Evolutionary conservation across 1,140 invertebrate species (phyloP), one percentile per base, ranked within the genome.

Genomic region (Bombus sylvicola): DNA sequence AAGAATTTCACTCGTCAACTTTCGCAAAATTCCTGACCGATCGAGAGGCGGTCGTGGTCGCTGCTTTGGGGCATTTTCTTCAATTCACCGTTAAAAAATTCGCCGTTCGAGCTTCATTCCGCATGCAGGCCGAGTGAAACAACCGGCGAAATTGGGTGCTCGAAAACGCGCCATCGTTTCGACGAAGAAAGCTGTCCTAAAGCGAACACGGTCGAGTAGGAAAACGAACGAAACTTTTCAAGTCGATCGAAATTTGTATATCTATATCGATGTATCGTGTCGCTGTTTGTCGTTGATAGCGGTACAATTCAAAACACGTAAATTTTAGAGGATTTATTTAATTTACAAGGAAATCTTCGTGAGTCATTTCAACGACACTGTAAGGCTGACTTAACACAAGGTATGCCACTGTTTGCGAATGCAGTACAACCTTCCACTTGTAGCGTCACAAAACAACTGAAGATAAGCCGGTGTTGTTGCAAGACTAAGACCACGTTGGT

Each of bases 1-100:
- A 12, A 25, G 47, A 78, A 78, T 84, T 59, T 59, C 66, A 34
- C 53, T 84, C 31, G 66, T 72, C 66, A 15, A 79, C 76, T 79
- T 84, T 71, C 53, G 39, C 47, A 68, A 76, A 28, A 31, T 76
- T 18, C 18, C 34, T 53, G 10, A 0, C 2, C 22, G 34, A 9
- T 43, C 34, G 43, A n/a, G 28, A 79, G 8, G 12, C n/a, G 57
- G 22, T 25, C 3, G 22, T 10, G 9, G 0, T 28, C 9, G 41
- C 25, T 69, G 62, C 13, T 39, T 15, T 47, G n/a, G 39, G 4
- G 8, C 37, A n/a, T 59, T 31, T 53, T 8, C 41, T 43, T 22
- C 28, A 34, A 9, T 37, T n/a, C 39, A 4, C 37, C 8, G 80
- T 43, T 43, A 22, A 57, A 66, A 78, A 31, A 9, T 43, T 68